Percentiles rank a stretch among this genome's conserved stretches.
These are phyloP conservation scores for Drosophila birchii DNA, from an alignment of 2,888 invertebrate genomes.

Conservation along the genomic window DNA sequence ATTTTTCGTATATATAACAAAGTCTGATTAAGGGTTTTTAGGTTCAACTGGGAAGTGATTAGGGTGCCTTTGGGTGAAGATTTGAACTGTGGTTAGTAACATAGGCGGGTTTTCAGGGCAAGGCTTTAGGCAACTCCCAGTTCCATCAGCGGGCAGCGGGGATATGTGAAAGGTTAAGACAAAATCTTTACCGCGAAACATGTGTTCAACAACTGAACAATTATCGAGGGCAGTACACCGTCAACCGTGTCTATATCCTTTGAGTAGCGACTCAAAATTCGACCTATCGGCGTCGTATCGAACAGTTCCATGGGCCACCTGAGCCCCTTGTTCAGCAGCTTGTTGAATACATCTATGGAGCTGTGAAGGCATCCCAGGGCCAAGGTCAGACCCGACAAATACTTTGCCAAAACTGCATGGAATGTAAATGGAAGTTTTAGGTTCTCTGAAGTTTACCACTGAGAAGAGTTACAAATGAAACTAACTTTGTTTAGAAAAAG, in stretches of 20 bases:
- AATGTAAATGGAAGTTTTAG: slow-evolving; percentile 44
- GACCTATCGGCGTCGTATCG: slow-evolving; percentile 91
- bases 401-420: slow-evolving; percentile 81
- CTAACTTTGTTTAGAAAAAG: slow-evolving; percentile 5
- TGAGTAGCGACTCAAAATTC: slow-evolving; percentile 89
- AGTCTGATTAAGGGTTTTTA: slow-evolving; percentile 6
- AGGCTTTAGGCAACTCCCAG: slow-evolving; percentile 15
- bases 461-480: background rate
- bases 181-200: slow-evolving; percentile 85
- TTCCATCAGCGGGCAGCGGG: slow-evolving; percentile 3
- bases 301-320: slow-evolving; percentile 90
- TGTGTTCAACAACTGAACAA: slow-evolving; percentile 84
- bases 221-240: slow-evolving; percentile 85
- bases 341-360: slow-evolving; percentile 87
- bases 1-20: background rate
- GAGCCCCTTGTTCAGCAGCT: slow-evolving; percentile 87
- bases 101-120: background rate
- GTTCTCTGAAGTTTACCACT: slow-evolving; percentile 7
- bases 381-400: slow-evolving; percentile 83
- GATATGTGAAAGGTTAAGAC: slow-evolving; percentile 5
- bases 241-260: slow-evolving; percentile 88
- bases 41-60: slow-evolving; percentile 8
- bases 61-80: background rate
- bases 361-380: slow-evolving; percentile 86
- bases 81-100: slow-evolving; percentile 17